These are phyloP conservation scores for Apis laboriosa DNA, from an alignment of 1,140 invertebrate species.

Conservation along the genomic window DNA sequence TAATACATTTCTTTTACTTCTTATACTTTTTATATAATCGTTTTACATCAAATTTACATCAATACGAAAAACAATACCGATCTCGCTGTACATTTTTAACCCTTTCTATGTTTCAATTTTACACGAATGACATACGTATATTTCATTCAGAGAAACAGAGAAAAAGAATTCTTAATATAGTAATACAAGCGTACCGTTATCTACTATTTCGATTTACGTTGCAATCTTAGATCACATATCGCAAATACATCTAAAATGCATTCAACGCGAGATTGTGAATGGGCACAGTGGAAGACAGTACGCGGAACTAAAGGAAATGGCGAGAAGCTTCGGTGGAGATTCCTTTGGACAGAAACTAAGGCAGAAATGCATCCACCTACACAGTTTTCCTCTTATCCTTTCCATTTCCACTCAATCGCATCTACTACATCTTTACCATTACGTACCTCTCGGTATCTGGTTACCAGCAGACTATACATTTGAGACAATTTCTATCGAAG, in stretches of 20 bases:
- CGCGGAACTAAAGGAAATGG: constrained; percentile 6
- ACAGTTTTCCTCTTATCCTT: constrained; percentile 61
- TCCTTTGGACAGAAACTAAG: constrained; percentile 31
- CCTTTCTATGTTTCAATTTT: too few species aligned
- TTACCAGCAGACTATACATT: constrained; percentile 49
- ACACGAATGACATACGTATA: too few species aligned
- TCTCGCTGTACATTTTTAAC: too few species aligned
- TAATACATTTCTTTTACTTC: too few species aligned
- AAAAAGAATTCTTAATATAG: background rate
- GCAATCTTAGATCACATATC: background rate
- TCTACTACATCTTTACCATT: constrained; percentile 58
- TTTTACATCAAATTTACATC: too few species aligned
- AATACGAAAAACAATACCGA: too few species aligned
- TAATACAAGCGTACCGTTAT: background rate
- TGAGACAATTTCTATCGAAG: constrained; percentile 53
- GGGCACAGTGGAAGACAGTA: background rate
- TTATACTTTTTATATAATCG: too few species aligned
- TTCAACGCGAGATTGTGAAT: background rate
- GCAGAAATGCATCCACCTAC: constrained; percentile 59
- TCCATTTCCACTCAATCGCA: constrained; percentile 64
- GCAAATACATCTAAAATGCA: constrained; percentile 22
- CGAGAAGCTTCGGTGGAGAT: constrained; percentile 21
- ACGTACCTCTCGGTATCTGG: constrained; percentile 46
- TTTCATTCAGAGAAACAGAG: too few species aligned
- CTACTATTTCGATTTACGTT: background rate